A percentile compares a stretch with the other conserved stretches of the same genome.
Conservation (phyloP, 2,888 invertebrate genomes). For the Drosophila anceps region DNA sequence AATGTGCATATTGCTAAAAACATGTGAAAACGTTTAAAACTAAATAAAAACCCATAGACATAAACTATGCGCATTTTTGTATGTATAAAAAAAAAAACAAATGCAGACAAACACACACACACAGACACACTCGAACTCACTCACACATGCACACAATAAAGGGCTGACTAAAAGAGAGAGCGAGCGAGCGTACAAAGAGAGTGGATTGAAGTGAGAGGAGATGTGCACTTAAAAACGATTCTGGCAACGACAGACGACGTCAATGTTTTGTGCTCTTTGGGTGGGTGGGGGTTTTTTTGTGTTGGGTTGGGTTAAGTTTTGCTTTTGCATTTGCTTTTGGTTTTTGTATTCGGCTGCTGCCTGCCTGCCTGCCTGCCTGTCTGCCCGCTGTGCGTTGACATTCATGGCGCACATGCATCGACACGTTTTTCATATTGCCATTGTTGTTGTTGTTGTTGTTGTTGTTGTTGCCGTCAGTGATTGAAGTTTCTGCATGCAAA, state of each 20-base stretch:
- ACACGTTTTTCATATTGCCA: constrained; percentile 62
- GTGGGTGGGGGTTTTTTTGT: too few species aligned
- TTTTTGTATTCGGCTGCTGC: constrained; percentile 19
- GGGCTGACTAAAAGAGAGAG: constrained; percentile 8
- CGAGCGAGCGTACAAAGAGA: not conserved
- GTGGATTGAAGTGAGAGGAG: too few species aligned
- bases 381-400: constrained; percentile 54
- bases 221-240: constrained; percentile 17
- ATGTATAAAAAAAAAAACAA: constrained; percentile 12
- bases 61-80: constrained; percentile 28
- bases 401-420: constrained; percentile 73
- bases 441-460: constrained; percentile 20
- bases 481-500: constrained; percentile 71
- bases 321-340: constrained; percentile 22
- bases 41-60: constrained; percentile 51
- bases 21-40: constrained; percentile 65
- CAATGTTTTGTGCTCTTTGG: constrained; percentile 18
- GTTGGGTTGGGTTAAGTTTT: constrained; percentile 19
- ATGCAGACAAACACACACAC: not conserved
- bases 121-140: not conserved
- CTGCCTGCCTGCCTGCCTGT: not conserved
- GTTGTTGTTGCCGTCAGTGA: constrained; percentile 37
- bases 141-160: constrained; percentile 2
- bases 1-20: constrained; percentile 56
- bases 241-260: constrained; percentile 26